Evolutionary conservation across 2,113 vertebrate species (phyloP), one percentile per base, ranked within the genome.

Genomic region (Microcebus murinus): DNA sequence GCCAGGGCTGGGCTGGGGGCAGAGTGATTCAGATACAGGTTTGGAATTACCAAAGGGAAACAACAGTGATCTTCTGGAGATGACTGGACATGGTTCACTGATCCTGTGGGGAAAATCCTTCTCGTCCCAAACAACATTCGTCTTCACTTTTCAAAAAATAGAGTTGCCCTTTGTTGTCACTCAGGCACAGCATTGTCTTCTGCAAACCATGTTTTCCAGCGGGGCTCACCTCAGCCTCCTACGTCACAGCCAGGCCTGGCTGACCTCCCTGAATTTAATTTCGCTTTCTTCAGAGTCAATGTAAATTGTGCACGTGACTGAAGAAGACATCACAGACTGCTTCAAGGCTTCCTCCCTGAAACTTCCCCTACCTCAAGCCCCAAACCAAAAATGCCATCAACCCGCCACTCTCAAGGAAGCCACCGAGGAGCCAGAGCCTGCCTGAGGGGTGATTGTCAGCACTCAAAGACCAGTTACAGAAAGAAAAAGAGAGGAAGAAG

Each of bases 401-500:
- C 65, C 96, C 84, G 96, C 76, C 84, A 96, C 59, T 76, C 80
- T 92, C 39, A 74, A 96, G 73, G 76, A 98, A 97, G 67, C n/a
- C 63, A 74, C 45, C 5, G 50, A 34, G 74, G 96, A 91, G 70
- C 55, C 1, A 76, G 34, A 87, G 25, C 55, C 12, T 34, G 82
- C 67, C 82, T 57, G 59, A 68, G 65, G 29, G 93, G 20, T 17
- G 82, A 81, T 39, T 76, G 42, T 76, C 27, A 94, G 74, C 34
- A 71, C 96, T 67, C 50, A 79, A 29, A 88, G 59, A 71, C 77
- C 45, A 95, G 73, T 67, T 91, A 42, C 61, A 76, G 97, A 96
- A 90, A 82, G 42, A 76, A 36, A 90, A 63, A 68, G n/a, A 57
- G 12, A 87, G 13, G 14, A 36, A 74, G 45, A 48, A 48, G 9